phyloP scores from a whole-genome alignment of 2,888 invertebrate genomes.

The Mallateleia sp. region DNA sequence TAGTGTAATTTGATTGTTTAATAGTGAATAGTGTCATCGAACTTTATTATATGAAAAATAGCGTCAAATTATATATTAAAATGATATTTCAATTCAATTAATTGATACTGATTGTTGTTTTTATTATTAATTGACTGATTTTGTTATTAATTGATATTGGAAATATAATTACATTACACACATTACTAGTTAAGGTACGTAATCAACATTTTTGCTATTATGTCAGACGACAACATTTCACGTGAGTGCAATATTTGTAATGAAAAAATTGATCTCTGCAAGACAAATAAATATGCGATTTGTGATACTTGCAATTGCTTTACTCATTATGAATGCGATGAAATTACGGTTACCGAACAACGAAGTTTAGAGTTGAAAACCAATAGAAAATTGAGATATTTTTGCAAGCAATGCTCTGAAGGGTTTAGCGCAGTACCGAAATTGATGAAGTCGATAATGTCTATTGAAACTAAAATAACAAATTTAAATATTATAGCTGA shows the following conservation, averaged over 20 bases:
- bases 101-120: too few species aligned
- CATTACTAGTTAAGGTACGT: too few species aligned
- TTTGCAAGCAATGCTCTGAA: not conserved
- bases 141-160: too few species aligned
- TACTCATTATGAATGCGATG: slow-evolving; percentile 8
- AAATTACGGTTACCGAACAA: not conserved
- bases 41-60: too few species aligned
- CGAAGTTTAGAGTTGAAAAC: slow-evolving; percentile 1
- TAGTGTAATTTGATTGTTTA: too few species aligned
- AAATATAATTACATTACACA: too few species aligned
- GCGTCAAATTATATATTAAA: too few species aligned
- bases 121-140: too few species aligned
- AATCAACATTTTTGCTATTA: too few species aligned
- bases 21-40: too few species aligned
- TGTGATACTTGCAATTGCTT: not conserved
- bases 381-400: slow-evolving; percentile 1
- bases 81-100: too few species aligned
- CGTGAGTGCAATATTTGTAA: not conserved
- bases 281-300: not conserved
- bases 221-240: too few species aligned
- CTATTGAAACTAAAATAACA: not conserved
- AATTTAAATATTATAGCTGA: not conserved
- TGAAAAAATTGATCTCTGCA: not conserved
- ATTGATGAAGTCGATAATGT: not conserved
- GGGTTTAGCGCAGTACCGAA: not conserved